These are phyloP conservation scores for Balaeniceps rex DNA, from an alignment of 2,113 vertebrate genomes.

Conservation along the genomic window DNA sequence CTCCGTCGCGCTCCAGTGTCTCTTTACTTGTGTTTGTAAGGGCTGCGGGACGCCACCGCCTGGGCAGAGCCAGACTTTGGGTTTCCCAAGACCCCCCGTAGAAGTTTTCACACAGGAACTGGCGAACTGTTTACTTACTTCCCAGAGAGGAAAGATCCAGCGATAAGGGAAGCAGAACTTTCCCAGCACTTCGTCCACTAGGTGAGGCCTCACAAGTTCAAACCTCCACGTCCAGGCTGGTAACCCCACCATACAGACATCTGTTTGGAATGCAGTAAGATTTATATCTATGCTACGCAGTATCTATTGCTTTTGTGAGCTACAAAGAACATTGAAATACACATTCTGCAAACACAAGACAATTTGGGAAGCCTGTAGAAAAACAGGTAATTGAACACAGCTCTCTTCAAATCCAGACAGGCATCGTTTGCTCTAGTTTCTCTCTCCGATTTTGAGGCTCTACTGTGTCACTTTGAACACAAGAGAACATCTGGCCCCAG, in stretches of 20 bases:
- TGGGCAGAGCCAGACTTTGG: neutral
- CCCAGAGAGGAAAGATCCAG: neutral
- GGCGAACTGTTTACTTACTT: neutral
- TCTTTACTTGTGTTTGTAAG: too few relatives aligned
- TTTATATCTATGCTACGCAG: fast-evolving
- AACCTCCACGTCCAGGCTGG: fast-evolving
- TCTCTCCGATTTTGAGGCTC: neutral
- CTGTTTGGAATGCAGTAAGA: neutral
- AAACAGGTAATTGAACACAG: neutral
- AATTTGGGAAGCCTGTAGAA: neutral
- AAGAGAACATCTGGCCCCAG: neutral
- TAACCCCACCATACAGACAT: too few relatives aligned
- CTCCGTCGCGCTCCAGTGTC: too few relatives aligned
- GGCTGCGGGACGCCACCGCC: too few relatives aligned
- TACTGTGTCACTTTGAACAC: neutral
- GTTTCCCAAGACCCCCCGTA: neutral
- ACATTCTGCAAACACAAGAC: neutral
- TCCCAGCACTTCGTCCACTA: neutral
- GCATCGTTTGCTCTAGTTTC: neutral
- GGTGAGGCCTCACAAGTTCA: neutral
- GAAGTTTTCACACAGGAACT: neutral
- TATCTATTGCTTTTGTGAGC: neutral
- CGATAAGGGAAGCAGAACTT: neutral
- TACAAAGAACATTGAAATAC: neutral
- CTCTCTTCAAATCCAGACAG: neutral